Evolutionary conservation across 2,888 invertebrate genomes (phyloP), one percentile per base, ranked within the genome.

Genomic region (Cryptosula pallasiana): DNA sequence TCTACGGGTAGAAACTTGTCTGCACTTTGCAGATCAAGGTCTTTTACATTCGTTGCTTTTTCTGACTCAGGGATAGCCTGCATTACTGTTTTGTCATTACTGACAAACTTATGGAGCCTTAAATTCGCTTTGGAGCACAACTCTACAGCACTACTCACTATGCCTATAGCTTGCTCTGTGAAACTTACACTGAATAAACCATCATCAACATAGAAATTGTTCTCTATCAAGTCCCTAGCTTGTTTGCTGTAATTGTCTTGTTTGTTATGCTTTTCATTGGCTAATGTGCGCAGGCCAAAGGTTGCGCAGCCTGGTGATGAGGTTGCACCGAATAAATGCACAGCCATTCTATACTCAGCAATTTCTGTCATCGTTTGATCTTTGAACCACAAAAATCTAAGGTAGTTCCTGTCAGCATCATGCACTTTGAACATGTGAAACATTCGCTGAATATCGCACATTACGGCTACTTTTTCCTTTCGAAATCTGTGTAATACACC

Each of bases 361-460:
- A 63, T 69, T n/a, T 63, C 29, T 5, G 1, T n/a, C n/a, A n/a
- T n/a, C n/a, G n/a, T 3, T 16, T 73, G 25, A n/a, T 36, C 71
- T n/a, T 36, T 20, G 9, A n/a, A 35, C 72, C 72, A 73, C 32
- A 57, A 45, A 29, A 73, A 73, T 1, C 73, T 25, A 2, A 72
- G 63, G 34, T 3, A 71, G 35, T 73, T 32, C n/a, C 71, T 1
- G 35, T 73, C 55, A 9, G 5, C 69, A 3, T 16, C 1, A 16
- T 3, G 3, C 2, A 73, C 73, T 29, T 23, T 25, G 25, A 73
- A 55, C 29, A 70, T 69, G 36, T 70, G 32, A 34, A 73, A 73
- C 72, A 73, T 73, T 5, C 20, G 1, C 35, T 73, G 71, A 25
- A 73, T 73, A 35, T n/a, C n/a, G n/a, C n/a, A n/a, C n/a, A n/a